Percentiles rank a stretch among this genome's conserved stretches.
Conservation (phyloP, 2,797 vertebrate species). For the Falco cherrug region DNA sequence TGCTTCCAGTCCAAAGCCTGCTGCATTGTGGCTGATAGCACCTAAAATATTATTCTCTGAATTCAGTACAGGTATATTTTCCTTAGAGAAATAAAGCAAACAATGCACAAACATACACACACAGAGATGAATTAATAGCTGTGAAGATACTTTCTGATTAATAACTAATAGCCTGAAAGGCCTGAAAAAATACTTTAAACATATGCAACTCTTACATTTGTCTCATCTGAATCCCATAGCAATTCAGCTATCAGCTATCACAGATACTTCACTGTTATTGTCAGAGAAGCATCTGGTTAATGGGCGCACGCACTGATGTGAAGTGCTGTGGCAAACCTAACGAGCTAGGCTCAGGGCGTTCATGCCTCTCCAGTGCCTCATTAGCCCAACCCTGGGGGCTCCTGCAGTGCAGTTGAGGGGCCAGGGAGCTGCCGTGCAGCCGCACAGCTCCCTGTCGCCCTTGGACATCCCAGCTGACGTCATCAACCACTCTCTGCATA, state of each 20-base stretch:
- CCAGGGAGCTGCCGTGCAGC: background rate
- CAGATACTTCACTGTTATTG: background rate
- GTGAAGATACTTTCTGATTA: background rate
- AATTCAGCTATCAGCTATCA: background rate
- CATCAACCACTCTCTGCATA: background rate
- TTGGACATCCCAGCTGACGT: background rate
- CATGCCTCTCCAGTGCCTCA: background rate
- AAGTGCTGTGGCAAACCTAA: background rate
- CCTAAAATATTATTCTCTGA: background rate
- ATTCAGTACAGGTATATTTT: background rate
- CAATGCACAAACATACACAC: background rate
- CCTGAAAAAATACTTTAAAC: background rate
- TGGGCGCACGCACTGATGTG: background rate
- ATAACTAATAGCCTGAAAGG: background rate
- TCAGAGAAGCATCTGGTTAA: background rate
- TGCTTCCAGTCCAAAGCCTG: background rate
- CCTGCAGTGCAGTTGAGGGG: background rate
- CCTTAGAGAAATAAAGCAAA: background rate
- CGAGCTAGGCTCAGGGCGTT: background rate
- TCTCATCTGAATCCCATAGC: background rate
- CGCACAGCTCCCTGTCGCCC: rapidly evolving
- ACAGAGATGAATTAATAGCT: background rate
- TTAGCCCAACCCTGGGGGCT: background rate
- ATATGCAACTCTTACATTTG: background rate
- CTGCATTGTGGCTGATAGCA: background rate